Conservation (phyloP, 2,888 invertebrate genomes). For the Lasioglossum figueresi region DNA sequence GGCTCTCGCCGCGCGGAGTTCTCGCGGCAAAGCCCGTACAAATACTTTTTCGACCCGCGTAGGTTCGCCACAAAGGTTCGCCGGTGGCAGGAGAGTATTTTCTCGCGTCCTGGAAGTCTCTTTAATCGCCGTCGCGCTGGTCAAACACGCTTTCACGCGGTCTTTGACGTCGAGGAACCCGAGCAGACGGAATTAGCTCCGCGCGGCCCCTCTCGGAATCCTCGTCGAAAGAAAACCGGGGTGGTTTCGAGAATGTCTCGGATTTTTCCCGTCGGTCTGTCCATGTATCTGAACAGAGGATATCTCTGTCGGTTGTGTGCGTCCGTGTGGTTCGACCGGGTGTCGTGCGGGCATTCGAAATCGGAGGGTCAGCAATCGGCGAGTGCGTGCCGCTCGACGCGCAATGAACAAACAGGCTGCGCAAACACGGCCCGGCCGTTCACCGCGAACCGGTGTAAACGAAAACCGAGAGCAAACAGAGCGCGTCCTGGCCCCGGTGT, state of each 20-base stretch:
- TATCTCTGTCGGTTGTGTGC: background rate
- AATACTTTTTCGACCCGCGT: background rate
- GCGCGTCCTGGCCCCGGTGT: conserved; percentile 13
- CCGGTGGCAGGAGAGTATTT: background rate
- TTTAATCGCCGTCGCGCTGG: conserved; percentile 13
- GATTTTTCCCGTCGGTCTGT: background rate
- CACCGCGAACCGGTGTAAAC: conserved; percentile 49
- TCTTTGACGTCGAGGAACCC: background rate
- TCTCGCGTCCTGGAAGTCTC: background rate
- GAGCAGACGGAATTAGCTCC: conserved; percentile 1
- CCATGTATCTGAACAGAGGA: background rate
- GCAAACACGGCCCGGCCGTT: conserved; percentile 35
- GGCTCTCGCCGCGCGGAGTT: background rate
- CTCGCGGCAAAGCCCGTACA: background rate
- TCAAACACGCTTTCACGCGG: background rate
- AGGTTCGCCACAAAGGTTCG: background rate
- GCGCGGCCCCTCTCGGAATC: background rate
- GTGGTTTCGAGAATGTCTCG: background rate
- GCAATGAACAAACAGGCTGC: conserved; percentile 48
- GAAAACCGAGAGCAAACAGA: conserved; percentile 42
- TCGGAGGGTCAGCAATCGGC: conserved; percentile 3
- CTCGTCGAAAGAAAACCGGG: background rate
- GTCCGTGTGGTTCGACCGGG: background rate
- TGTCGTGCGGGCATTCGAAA: background rate
- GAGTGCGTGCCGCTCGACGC: conserved; percentile 14